Conservation (phyloP, 2,113 vertebrate species). For the Tetrax tetrax region DNA sequence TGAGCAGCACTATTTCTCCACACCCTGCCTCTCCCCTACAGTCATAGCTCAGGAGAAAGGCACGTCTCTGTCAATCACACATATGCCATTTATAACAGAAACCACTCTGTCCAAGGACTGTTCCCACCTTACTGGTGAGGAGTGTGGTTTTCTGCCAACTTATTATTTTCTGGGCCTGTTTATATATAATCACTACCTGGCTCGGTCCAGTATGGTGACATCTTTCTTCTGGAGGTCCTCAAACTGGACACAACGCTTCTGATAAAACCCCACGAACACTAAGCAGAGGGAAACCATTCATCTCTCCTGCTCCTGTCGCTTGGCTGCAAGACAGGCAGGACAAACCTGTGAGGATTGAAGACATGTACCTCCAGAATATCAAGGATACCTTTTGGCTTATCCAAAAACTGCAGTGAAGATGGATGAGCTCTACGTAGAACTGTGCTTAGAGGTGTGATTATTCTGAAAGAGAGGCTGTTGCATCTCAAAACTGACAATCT, state of each 20-base stretch:
- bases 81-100: background rate
- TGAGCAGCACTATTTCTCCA: slow-evolving; percentile 5
- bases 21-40: background rate
- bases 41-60: slow-evolving; percentile 1
- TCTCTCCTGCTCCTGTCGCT: fast-evolving
- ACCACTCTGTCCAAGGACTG: background rate
- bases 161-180: background rate
- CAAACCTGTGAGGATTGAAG: background rate
- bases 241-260: background rate
- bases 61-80: background rate
- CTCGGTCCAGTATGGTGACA: background rate
- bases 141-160: slow-evolving; percentile 9
- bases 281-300: background rate
- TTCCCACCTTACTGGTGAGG: background rate
- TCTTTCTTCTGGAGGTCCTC: background rate
- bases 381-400: background rate
- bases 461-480: background rate
- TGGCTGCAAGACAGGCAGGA: background rate
- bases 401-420: background rate
- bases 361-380: background rate
- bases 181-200: background rate
- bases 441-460: background rate
- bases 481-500: background rate
- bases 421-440: background rate
- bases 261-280: background rate